A percentile compares a stretch with the other conserved stretches of the same genome.
Conservation (phyloP, 2,113 vertebrate genomes). For the Lycocorax pyrrhopterus region DNA sequence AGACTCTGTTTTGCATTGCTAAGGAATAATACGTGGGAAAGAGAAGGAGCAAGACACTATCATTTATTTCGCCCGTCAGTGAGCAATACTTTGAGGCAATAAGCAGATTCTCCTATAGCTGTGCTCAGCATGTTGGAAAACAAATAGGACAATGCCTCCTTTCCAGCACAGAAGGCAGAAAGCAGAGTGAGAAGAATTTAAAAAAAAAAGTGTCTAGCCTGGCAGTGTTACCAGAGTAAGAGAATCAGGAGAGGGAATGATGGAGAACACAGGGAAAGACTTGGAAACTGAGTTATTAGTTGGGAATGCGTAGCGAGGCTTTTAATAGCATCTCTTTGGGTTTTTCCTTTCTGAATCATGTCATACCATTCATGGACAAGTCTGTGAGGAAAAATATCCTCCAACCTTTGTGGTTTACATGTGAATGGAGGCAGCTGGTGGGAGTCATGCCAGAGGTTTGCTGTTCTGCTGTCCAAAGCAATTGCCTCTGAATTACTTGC, state of each 20-base stretch:
- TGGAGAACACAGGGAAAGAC: background rate
- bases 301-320: background rate
- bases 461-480: slow-evolving; percentile 10
- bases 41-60: background rate
- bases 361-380: background rate
- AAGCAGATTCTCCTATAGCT: background rate
- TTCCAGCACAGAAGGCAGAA: background rate
- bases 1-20: background rate
- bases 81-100: background rate
- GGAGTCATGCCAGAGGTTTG: slow-evolving; percentile 31
- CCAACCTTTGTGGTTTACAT: slow-evolving; percentile 20
- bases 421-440: slow-evolving; percentile 32
- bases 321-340: background rate
- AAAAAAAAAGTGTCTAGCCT: background rate
- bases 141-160: background rate
- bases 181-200: background rate
- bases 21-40: background rate
- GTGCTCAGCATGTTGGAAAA: background rate
- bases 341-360: background rate
- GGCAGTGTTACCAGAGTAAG: background rate
- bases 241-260: background rate
- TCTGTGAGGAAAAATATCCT: background rate
- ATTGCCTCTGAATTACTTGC: slow-evolving; percentile 12
- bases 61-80: background rate
- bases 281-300: background rate